These are phyloP conservation scores for Gymnocheta viridis DNA, from an alignment of 2,888 invertebrate species.

Conservation along the genomic window DNA sequence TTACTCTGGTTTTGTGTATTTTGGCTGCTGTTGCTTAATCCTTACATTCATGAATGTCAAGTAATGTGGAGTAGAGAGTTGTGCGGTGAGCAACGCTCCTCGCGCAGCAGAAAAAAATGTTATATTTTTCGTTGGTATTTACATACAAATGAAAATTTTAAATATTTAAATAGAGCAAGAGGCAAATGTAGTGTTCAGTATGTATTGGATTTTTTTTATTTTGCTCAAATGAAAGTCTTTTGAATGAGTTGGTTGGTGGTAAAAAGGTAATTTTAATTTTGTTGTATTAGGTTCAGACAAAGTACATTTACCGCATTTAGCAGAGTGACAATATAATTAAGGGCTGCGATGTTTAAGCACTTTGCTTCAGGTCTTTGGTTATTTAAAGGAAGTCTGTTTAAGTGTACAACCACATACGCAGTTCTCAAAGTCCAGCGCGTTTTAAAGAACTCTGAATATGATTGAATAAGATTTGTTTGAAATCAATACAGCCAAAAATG, in stretches of 20 bases:
- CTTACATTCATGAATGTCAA: conserved; percentile 64
- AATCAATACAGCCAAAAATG: too few relatives aligned
- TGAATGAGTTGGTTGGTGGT: conserved; percentile 10
- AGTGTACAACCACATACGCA: too few relatives aligned
- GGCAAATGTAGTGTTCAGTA: not conserved
- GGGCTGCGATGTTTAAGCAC: too few relatives aligned
- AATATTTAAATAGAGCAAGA: conserved; percentile 43
- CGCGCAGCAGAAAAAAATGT: not conserved
- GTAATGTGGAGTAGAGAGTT: not conserved
- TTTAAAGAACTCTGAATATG: too few relatives aligned
- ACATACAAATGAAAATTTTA: conserved; percentile 53
- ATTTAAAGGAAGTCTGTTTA: too few relatives aligned
- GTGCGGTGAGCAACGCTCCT: not conserved
- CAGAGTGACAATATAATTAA: too few relatives aligned
- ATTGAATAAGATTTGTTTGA: too few relatives aligned
- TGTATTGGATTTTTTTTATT: not conserved
- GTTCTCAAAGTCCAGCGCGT: too few relatives aligned
- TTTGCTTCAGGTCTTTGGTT: too few relatives aligned
- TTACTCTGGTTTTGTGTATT: conserved; percentile 54
- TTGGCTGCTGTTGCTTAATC: conserved; percentile 63
- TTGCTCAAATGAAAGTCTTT: conserved; percentile 1
- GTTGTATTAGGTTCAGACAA: not conserved
- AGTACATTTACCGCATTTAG: too few relatives aligned
- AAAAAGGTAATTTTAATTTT: conserved; percentile 22
- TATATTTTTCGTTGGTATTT: conserved; percentile 20